A percentile compares a stretch with the other conserved stretches of the same genome.
phyloP scores from a whole-genome alignment of 2,797 vertebrate species.

The Diplodus sargus region DNA sequence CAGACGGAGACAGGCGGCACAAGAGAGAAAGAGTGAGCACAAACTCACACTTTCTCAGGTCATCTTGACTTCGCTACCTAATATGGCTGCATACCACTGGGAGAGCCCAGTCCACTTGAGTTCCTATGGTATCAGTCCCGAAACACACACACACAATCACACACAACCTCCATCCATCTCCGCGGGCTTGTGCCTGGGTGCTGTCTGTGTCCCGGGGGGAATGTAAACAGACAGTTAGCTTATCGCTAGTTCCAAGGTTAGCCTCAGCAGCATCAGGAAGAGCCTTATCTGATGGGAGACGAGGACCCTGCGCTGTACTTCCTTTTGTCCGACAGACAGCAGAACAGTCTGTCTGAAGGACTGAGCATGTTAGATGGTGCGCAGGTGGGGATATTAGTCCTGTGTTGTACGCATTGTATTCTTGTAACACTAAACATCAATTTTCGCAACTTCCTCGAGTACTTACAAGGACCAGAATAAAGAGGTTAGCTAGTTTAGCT shows the following conservation, averaged over 20 bases:
- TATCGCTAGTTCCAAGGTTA: slow-evolving; percentile 78
- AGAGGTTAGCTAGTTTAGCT: neutral
- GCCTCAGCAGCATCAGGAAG: slow-evolving; percentile 64
- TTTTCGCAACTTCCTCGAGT: neutral
- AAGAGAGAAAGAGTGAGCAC: slow-evolving; percentile 62
- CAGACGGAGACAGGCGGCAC: slow-evolving; percentile 53
- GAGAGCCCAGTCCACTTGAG: slow-evolving; percentile 79
- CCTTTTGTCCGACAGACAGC: slow-evolving; percentile 53
- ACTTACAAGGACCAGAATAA: neutral
- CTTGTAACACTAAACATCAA: neutral
- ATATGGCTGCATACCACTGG: slow-evolving; percentile 82
- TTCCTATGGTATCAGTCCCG: slow-evolving; percentile 79
- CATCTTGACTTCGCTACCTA: slow-evolving; percentile 81
- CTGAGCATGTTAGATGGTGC: slow-evolving; percentile 29
- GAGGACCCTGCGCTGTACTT: slow-evolving; percentile 57
- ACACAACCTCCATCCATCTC: slow-evolving; percentile 53
- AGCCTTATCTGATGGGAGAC: slow-evolving; percentile 71
- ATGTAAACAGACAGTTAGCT: slow-evolving; percentile 83
- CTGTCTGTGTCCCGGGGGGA: slow-evolving; percentile 74
- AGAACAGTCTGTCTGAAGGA: slow-evolving; percentile 27
- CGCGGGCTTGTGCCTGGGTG: slow-evolving; percentile 66
- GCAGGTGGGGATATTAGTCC: slow-evolving; percentile 8
- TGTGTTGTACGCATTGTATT: slow-evolving; percentile 1
- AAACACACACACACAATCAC: slow-evolving; percentile 57
- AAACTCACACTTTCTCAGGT: slow-evolving; percentile 77